Conservation (phyloP, 2,797 vertebrate genomes). For the Cyclopterus lumpus region DNA sequence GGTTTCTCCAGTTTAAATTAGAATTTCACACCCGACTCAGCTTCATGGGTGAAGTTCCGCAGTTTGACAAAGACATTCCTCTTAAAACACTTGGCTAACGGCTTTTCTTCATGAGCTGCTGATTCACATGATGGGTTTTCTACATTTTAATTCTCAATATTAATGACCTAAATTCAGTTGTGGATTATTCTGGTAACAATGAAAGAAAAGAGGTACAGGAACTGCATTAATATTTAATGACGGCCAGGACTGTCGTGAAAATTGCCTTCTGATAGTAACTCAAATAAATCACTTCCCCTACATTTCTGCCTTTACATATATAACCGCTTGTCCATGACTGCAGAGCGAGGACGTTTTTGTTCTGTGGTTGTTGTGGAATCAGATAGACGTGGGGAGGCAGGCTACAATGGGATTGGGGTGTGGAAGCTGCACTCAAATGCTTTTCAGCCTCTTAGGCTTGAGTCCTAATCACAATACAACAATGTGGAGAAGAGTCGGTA, state of each 20-base stretch:
- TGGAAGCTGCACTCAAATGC: slow-evolving; percentile 47
- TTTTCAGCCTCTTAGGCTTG: slow-evolving; percentile 30
- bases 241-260: neutral
- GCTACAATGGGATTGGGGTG: slow-evolving; percentile 2
- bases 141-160: slow-evolving; percentile 24
- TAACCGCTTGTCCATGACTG: slow-evolving; percentile 14
- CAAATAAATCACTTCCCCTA: neutral
- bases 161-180: slow-evolving; percentile 7
- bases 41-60: neutral
- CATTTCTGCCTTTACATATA: slow-evolving; percentile 1
- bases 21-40: neutral
- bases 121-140: slow-evolving; percentile 7
- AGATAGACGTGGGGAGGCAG: slow-evolving; percentile 26
- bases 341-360: slow-evolving; percentile 42
- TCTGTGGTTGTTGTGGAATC: slow-evolving; percentile 62
- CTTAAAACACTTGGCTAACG: neutral
- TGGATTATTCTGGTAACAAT: slow-evolving; percentile 7
- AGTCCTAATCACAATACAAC: neutral
- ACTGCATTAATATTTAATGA: slow-evolving; percentile 13
- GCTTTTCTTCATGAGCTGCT: neutral
- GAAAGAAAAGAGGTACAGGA: neutral
- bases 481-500: neutral
- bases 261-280: neutral
- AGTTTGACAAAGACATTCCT: neutral
- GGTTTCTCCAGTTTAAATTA: neutral